These are phyloP conservation scores for Erpobdella octoculata DNA, from an alignment of 2,888 invertebrate genomes.

Conservation along the genomic window DNA sequence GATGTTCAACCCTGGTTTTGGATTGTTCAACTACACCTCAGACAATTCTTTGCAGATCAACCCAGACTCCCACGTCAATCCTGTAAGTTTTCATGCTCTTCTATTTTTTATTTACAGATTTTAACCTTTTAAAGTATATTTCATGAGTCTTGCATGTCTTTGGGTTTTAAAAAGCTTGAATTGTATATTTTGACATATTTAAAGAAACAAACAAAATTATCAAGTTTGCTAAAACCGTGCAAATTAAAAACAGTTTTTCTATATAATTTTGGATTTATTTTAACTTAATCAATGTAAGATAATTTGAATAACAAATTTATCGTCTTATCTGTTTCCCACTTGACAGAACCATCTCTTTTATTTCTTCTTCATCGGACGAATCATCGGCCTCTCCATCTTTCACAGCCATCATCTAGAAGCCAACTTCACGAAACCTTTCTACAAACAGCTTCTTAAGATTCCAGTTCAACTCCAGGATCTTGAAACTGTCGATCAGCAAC, in stretches of 20 bases:
- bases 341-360: conserved; percentile 83
- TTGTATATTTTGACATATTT: background rate
- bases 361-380: conserved; percentile 92
- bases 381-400: conserved; percentile 88
- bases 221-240: too few species aligned
- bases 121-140: background rate
- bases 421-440: conserved; percentile 90
- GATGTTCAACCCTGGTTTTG: conserved; percentile 92
- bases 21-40: conserved; percentile 86
- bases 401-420: conserved; percentile 93
- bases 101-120: background rate
- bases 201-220: background rate
- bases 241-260: too few species aligned
- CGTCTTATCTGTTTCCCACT: background rate
- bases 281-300: background rate
- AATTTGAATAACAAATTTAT: background rate
- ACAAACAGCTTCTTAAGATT: conserved; percentile 85
- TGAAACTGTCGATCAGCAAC: conserved; percentile 86
- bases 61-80: conserved; percentile 64
- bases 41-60: conserved; percentile 94
- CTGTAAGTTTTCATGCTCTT: conserved; percentile 50
- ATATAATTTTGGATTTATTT: background rate
- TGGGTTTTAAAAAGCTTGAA: too few species aligned
- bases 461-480: conserved; percentile 85
- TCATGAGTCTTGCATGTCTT: too few species aligned